A percentile compares a stretch with the other conserved stretches of the same genome.
phyloP scores from a whole-genome alignment of 2,797 vertebrate genomes.

The Coregonus sp. region DNA sequence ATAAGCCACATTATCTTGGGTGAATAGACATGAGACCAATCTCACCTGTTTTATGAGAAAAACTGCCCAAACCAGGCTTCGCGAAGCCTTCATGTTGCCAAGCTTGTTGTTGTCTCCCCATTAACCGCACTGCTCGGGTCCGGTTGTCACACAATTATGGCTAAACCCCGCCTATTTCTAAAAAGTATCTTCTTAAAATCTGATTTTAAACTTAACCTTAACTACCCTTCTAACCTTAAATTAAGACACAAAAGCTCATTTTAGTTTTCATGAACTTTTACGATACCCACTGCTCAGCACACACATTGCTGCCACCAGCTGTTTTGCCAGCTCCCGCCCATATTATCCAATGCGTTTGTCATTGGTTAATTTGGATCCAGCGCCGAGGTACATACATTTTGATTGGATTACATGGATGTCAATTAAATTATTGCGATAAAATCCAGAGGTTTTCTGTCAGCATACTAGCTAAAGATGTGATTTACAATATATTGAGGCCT shows the following conservation, averaged over 20 bases:
- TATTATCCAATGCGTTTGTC: constrained; percentile 5
- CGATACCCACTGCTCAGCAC: constrained; percentile 20
- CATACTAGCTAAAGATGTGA: not conserved
- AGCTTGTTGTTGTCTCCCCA: constrained; percentile 70
- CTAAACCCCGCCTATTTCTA: too few relatives aligned
- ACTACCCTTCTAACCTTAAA: too few relatives aligned
- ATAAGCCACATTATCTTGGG: not conserved
- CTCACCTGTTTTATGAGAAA: constrained; percentile 76
- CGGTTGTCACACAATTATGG: too few relatives aligned
- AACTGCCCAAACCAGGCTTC: constrained; percentile 69
- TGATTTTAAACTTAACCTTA: too few relatives aligned
- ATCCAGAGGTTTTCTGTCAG: not conserved
- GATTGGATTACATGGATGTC: constrained; percentile 55
- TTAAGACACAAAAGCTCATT: too few relatives aligned
- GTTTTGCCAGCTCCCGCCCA: constrained; percentile 56
- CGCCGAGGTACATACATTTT: not conserved
- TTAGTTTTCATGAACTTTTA: too few relatives aligned
- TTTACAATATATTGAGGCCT: not conserved
- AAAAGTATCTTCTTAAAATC: too few relatives aligned
- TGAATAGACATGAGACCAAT: constrained; percentile 9
- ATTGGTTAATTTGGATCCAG: constrained; percentile 52
- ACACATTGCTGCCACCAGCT: constrained; percentile 47
- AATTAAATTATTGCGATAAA: constrained; percentile 26
- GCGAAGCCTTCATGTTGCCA: constrained; percentile 69
- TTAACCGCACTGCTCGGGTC: constrained; percentile 37